Percentiles rank a stretch among this genome's conserved stretches.
Conservation (phyloP, 2,797 vertebrate species). For the Sciurus vulgaris region DNA sequence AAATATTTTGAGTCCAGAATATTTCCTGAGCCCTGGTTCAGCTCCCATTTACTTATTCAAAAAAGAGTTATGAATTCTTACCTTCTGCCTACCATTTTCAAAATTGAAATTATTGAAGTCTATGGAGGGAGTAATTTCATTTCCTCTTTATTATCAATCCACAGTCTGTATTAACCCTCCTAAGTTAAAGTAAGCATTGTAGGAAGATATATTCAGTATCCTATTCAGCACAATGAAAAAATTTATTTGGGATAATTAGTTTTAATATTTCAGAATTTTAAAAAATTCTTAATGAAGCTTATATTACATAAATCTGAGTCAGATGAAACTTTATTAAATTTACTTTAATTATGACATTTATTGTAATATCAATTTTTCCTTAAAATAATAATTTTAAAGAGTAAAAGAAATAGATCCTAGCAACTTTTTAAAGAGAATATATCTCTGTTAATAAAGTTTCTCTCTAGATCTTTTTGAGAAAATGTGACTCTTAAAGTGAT, state of each 20-base stretch:
- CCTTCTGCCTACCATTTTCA: not conserved
- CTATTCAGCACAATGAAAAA: not conserved
- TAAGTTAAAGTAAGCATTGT: not conserved
- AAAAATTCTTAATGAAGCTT: not conserved
- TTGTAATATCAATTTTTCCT: slow-evolving; percentile 8
- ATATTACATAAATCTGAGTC: not conserved
- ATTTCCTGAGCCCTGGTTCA: not conserved
- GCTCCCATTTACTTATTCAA: not conserved
- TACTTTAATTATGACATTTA: slow-evolving; percentile 50
- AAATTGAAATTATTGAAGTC: not conserved
- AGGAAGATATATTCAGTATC: not conserved
- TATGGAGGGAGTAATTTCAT: not conserved
- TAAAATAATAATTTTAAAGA: not conserved
- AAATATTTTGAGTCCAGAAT: not conserved
- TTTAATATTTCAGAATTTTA: slow-evolving; percentile 57
- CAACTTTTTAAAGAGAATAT: not conserved
- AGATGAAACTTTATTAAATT: slow-evolving; percentile 49
- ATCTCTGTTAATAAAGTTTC: not conserved
- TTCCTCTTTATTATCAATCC: not conserved
- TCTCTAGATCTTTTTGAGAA: not conserved
- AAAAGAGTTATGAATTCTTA: not conserved
- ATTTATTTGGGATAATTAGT: slow-evolving; percentile 17
- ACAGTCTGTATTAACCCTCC: not conserved
- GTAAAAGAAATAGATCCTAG: not conserved
- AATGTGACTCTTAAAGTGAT: not conserved